Base-by-base conservation (phyloP, 2,113 vertebrate genomes). In the Perognathus longimembris region DNA sequence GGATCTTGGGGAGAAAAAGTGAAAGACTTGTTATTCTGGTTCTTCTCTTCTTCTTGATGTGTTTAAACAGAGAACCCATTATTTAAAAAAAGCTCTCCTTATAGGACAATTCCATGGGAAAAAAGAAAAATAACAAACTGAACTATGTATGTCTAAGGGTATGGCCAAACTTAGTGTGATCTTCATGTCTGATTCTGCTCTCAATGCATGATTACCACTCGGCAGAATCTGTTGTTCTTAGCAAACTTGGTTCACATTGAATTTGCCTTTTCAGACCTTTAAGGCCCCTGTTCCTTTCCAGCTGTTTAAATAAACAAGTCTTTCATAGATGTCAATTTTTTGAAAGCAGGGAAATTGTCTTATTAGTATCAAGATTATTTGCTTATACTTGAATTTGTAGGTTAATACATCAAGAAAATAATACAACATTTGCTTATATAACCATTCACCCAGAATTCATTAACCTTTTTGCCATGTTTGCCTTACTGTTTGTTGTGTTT, bases 301-400 rank as follows among this genome's bases (percentile, higher is more conserved):
- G 26, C 15, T 82, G 83, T 40, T 75, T 75, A 30, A 86, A 34
- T 81, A 81, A 84, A 34, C 69, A 64, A 36, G 5, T 90, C 36
- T 67, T 24, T 7, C 67, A 28, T 12, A 75, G 38, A 50, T 24
- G 4, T 34, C 61, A 12, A 8, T 38, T 70, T 75, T 80, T 79
- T 22, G 45, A 92, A 21, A 71, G 57, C 50, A 93, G 71, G 70
- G 17, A 34, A 86, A 91, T 24, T 90, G 7, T 71, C 61, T 75
- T 61, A 78, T 36, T 59, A 73, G 57, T n/a, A 79, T 83, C 67
- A 77, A 11, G 28, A n/a, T n/a, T 45, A 40, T 85, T 61, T 80
- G 42, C 18, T 76, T 93, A 54, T 45, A 57, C 85, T 91, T 71
- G 38, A 90, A 70, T 88, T 92, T 20, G 70, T 63, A 91, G 70